phyloP scores from a whole-genome alignment of 2,888 invertebrate genomes.

The Seira musarum region DNA sequence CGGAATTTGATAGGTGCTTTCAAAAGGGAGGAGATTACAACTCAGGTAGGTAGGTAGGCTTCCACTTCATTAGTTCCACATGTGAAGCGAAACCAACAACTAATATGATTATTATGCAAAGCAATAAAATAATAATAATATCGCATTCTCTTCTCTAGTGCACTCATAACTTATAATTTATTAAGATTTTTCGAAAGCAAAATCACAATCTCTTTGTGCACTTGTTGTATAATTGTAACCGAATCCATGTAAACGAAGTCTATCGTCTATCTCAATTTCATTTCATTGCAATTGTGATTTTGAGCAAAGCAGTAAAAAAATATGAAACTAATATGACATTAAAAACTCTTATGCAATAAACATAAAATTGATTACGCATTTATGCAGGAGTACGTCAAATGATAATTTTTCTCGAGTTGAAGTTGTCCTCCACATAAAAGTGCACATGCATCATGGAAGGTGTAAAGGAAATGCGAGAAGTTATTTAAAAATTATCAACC shows the following conservation, averaged over 20 bases:
- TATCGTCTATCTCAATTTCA: too few relatives aligned
- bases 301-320: too few relatives aligned
- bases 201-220: background rate
- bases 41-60: conserved; percentile 15
- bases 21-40: conserved; percentile 27
- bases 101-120: conserved; percentile 9
- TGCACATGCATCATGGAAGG: too few relatives aligned
- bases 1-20: conserved; percentile 32
- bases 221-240: background rate
- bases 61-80: conserved; percentile 32
- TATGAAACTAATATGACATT: too few relatives aligned
- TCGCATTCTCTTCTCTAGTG: background rate
- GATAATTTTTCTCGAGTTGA: conserved; percentile 20
- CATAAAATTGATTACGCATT: conserved; percentile 8
- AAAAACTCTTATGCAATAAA: background rate
- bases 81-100: background rate
- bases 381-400: conserved; percentile 33
- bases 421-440: too few relatives aligned
- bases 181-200: background rate
- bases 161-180: background rate
- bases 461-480: too few relatives aligned
- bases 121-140: conserved; percentile 2
- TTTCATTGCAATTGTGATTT: too few relatives aligned
- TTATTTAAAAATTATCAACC: too few relatives aligned
- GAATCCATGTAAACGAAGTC: too few relatives aligned